phyloP scores from a whole-genome alignment of 2,797 vertebrate species.

The Chaunax sp. region DNA sequence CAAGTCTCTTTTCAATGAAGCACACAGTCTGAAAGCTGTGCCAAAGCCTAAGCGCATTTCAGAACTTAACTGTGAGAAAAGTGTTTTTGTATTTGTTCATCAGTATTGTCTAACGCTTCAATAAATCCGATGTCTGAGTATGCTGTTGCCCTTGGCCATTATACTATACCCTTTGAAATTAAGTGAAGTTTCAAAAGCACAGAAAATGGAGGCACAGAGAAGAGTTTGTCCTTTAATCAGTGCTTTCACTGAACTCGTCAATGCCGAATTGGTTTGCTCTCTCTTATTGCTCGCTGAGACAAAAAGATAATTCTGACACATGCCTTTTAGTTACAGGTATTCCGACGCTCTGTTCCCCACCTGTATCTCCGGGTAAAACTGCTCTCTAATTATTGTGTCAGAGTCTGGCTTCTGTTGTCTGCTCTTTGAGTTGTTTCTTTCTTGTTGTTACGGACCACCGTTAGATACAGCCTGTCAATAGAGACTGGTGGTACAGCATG shows the following conservation, averaged over 20 bases:
- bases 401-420: constrained; percentile 24
- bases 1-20: constrained; percentile 24
- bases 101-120: constrained; percentile 57
- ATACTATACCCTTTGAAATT: constrained; percentile 64
- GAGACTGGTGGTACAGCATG: neutral
- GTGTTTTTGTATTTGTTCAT: constrained; percentile 60
- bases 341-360: constrained; percentile 26
- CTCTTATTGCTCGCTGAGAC: constrained; percentile 40
- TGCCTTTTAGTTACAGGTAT: constrained; percentile 56
- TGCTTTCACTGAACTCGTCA: constrained; percentile 63
- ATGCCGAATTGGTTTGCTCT: constrained; percentile 57
- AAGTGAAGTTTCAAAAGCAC: constrained; percentile 66
- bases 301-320: constrained; percentile 62
- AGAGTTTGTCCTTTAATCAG: constrained; percentile 64
- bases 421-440: constrained; percentile 9
- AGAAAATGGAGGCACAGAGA: constrained; percentile 57
- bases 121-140: constrained; percentile 66
- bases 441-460: neutral
- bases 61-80: constrained; percentile 51
- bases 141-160: constrained; percentile 69
- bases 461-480: too few relatives aligned
- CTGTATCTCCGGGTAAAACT: constrained; percentile 34
- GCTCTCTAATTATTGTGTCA: constrained; percentile 54
- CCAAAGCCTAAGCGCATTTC: constrained; percentile 37
- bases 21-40: constrained; percentile 39